Percentiles rank a stretch among this genome's conserved stretches.
Evolutionary conservation across 2,797 vertebrate genomes (phyloP).

Genomic region (Dendrocincla tyrannina): DNA sequence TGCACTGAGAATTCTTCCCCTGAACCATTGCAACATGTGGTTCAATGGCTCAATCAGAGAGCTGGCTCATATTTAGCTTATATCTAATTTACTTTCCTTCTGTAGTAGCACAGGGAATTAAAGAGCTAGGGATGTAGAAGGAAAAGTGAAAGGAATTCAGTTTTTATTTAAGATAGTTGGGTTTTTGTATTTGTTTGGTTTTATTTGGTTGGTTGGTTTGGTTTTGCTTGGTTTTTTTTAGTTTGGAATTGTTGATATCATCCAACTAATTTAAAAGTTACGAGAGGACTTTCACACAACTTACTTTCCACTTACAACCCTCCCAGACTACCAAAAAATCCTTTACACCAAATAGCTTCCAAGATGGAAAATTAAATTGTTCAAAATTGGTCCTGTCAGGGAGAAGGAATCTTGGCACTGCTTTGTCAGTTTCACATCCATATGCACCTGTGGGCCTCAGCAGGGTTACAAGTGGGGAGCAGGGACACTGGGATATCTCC

Average conservation of each 20-base stretch:
- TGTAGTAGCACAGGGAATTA: neutral
- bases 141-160: neutral
- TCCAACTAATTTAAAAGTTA: neutral
- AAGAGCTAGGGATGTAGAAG: neutral
- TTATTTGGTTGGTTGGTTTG: neutral
- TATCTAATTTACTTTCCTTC: neutral
- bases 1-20: neutral
- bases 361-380: neutral
- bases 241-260: neutral
- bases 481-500: neutral
- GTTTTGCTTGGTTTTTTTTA: fast-evolving
- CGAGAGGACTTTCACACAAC: neutral
- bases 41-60: neutral
- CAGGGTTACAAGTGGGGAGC: neutral
- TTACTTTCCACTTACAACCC: neutral
- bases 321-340: neutral
- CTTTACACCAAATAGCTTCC: neutral
- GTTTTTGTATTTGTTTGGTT: neutral
- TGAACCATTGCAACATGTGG: neutral
- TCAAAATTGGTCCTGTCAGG: neutral
- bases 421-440: neutral
- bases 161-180: neutral
- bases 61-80: neutral
- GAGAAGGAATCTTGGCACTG: neutral
- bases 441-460: neutral